Evolutionary conservation across 2,888 invertebrate genomes (phyloP).

Genomic region (Pterostichus madidus): DNA sequence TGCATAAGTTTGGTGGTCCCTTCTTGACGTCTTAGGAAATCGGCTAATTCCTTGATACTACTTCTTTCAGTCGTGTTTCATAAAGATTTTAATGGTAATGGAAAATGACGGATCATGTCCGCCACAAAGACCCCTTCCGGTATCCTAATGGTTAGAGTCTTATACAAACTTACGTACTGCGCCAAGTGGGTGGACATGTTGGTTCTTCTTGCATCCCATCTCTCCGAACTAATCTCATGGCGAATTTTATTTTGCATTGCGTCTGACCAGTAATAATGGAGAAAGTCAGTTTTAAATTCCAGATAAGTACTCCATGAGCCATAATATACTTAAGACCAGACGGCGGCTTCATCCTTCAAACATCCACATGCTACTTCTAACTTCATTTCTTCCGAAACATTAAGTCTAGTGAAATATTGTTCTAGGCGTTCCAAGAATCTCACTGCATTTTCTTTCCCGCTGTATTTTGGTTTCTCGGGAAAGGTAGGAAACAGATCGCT

Average conservation of each 20-base stretch:
- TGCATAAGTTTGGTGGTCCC: too few relatives aligned
- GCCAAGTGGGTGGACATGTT: neutral
- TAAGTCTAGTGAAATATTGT: neutral
- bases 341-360: neutral
- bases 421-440: neutral
- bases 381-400: neutral
- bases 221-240: neutral
- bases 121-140: too few relatives aligned
- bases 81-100: too few relatives aligned
- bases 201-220: neutral
- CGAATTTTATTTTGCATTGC: neutral
- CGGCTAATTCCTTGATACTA: too few relatives aligned
- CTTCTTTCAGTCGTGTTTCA: too few relatives aligned
- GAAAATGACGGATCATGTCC: too few relatives aligned
- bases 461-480: too few relatives aligned
- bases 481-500: too few relatives aligned
- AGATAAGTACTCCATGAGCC: neutral
- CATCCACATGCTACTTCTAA: neutral
- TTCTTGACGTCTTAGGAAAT: too few relatives aligned
- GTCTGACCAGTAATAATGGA: neutral
- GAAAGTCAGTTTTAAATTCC: constrained; percentile 2
- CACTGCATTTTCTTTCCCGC: neutral
- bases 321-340: neutral
- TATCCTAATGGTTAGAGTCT: too few relatives aligned
- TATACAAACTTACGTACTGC: neutral